Conservation (phyloP, 1,140 invertebrate species). For the Ruditapes philippinarum region DNA sequence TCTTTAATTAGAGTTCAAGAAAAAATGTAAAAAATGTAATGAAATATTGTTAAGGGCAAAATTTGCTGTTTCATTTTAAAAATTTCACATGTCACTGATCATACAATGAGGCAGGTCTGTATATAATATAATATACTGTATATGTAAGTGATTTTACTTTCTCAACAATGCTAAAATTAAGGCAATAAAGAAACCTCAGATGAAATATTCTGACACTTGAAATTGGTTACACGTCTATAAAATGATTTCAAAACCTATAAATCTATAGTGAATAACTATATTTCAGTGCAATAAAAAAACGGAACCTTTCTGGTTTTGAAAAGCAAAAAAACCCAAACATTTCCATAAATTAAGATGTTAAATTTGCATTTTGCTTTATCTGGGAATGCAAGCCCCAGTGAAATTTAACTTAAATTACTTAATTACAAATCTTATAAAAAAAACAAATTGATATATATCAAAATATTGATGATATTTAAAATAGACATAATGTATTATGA, state of each 20-base stretch:
- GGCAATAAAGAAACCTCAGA: neutral
- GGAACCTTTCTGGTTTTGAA: neutral
- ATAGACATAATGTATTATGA: too few relatives aligned
- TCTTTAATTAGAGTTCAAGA: too few relatives aligned
- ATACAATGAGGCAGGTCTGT: neutral
- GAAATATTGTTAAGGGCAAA: neutral
- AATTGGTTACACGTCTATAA: neutral
- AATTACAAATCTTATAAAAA: too few relatives aligned
- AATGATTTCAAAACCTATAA: neutral
- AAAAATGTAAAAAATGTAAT: too few relatives aligned
- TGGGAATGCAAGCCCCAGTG: too few relatives aligned
- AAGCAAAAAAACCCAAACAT: neutral
- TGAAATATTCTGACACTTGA: neutral
- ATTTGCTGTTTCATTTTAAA: slow-evolving; percentile 2
- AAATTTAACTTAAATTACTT: too few relatives aligned
- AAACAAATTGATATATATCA: too few relatives aligned
- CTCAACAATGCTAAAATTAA: neutral
- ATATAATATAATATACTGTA: neutral
- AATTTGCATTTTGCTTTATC: too few relatives aligned
- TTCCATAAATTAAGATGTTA: neutral
- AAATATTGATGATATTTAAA: too few relatives aligned
- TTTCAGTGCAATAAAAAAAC: neutral
- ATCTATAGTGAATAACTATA: slow-evolving; percentile 1
- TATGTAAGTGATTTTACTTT: too few relatives aligned
- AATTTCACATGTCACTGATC: slow-evolving; percentile 3